A percentile compares a stretch with the other conserved stretches of the same genome.
These are phyloP conservation scores for Mactra quadrangularis DNA, from an alignment of 1,140 invertebrate species.

Conservation along the genomic window DNA sequence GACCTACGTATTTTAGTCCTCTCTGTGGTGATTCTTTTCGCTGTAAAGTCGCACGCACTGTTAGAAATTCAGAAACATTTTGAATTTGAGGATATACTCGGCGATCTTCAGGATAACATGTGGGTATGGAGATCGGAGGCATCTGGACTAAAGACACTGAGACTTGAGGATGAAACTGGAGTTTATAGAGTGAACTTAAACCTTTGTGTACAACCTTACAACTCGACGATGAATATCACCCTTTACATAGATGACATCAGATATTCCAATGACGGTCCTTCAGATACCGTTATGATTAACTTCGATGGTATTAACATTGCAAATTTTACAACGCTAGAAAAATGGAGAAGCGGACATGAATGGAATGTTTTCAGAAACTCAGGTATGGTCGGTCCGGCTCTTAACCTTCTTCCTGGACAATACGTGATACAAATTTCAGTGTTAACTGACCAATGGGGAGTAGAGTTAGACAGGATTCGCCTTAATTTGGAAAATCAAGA, in stretches of 20 bases:
- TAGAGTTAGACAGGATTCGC: slow-evolving; percentile 51
- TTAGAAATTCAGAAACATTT: slow-evolving; percentile 53
- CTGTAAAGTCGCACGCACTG: too few species aligned
- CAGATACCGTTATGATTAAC: background rate
- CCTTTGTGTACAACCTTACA: slow-evolving; percentile 13
- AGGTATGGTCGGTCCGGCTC: slow-evolving; percentile 14
- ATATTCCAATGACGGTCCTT: slow-evolving; percentile 50
- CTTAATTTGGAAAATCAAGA: slow-evolving; percentile 42
- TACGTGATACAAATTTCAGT: slow-evolving; percentile 6
- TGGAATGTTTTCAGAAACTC: slow-evolving; percentile 54
- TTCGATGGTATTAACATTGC: slow-evolving; percentile 24
- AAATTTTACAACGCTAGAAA: slow-evolving; percentile 40
- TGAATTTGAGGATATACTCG: slow-evolving; percentile 47
- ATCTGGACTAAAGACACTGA: slow-evolving; percentile 21
- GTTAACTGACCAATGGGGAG: slow-evolving; percentile 41
- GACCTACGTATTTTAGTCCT: too few species aligned
- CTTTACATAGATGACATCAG: slow-evolving; percentile 34
- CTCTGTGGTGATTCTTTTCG: too few species aligned
- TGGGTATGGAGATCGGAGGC: slow-evolving; percentile 54
- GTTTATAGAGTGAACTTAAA: background rate
- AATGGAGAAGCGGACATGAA: slow-evolving; percentile 53
- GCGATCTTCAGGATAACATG: background rate
- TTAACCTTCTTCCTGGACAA: background rate
- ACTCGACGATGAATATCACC: slow-evolving; percentile 17
- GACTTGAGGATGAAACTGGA: slow-evolving; percentile 10